Base-by-base conservation (phyloP, 2,888 invertebrate genomes). In the Ethmia dodecea region DNA sequence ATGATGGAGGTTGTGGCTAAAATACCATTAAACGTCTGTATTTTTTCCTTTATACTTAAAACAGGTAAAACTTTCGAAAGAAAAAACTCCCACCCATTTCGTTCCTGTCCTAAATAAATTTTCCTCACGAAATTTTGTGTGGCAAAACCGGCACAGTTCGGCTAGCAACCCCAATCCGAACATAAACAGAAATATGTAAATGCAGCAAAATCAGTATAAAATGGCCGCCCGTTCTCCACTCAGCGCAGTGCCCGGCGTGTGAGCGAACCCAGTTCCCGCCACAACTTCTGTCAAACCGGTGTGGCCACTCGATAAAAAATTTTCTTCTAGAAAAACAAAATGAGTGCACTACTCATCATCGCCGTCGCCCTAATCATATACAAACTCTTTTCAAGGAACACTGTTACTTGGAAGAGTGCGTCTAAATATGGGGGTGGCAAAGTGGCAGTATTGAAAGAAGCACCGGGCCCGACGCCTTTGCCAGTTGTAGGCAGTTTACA, bases 401-500 rank as follows among this genome's bases (percentile, higher is more conserved):
- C 66, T 26, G 49, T 70, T 0, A 48, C 52, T 33, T 59, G 47
- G 45, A 65, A 52, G 36, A 71, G 52, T 35, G 33, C 51, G 1
- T 60, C 48, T 2, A 75, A 61, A 40, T 60, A 72, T 38, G 70
- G 67, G 12, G 67, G 55, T 1, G 45, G 43, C 11, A 59, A 52
- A 28, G 42, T 53, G 3, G 43, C 58, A 10, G 47, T 60, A n/a
- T 47, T 78, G 8, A 66, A 64, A 38, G 65, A 79, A 44, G 88
- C 91, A 8, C 92, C 92, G 26, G 93, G 93, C 0, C 93, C 93
- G 0, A 60, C 68, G 11, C 88, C 91, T 9, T 52, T 84, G 42
- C 94, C 94, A 0, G 47, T 94, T 0, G 76, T 94, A 38, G 94
- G 94, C 11, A 92, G 90, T 62, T 74, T 94, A 43, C 91, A 92